Base-by-base conservation (phyloP, 2,113 vertebrate species). In the Sebastes fasciatus region DNA sequence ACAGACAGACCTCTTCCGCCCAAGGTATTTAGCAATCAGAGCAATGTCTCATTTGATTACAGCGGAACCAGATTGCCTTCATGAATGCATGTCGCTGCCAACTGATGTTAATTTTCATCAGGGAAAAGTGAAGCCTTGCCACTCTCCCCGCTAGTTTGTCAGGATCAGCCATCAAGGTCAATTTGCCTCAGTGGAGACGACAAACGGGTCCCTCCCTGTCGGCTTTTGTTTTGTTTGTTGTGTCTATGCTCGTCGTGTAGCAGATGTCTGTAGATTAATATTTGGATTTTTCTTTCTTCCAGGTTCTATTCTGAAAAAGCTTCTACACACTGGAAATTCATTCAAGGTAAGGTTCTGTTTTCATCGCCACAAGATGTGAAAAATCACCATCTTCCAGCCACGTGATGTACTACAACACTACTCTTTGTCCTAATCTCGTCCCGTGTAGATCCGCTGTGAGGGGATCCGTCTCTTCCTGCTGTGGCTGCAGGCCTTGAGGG, bases 301-400 rank as follows among this genome's bases (percentile, higher is more conserved):
- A 99, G 98, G 98, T 82, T 99, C 98, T 26, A 97, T 98, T 91
- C 95, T 99, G 93, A 99, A 99, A 96, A 99, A 99, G 89, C 97
- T 99, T 96, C 94, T 99, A 95, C 98, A 99, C 96, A 98, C 98
- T 97, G 98, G 97, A 96, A 99, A 99, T 94, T 97, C 97, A 89
- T 95, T 97, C 84, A 99, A 99, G 96, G 98, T 99, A 96, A 96
- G 89, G 83, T 67, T 19, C 2, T 61, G 4, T 71, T 74, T 40
- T 70, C 11, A 12, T 51, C 49, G 5, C 12, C 8, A 49, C 45
- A 42, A 45, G 1, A 21, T 26, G 14, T 57, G 1, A 65, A 45
- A 51, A 58, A 60, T 65, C 13, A 5, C 48, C 1, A 7, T 48
- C 40, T 74, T 65, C 12, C 16, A 64, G 21, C 7, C 10, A 49